Percentiles rank a stretch among this genome's conserved stretches.
Evolutionary conservation across 1,140 invertebrate species (phyloP).

Genomic region (Solenopsis invicta): DNA sequence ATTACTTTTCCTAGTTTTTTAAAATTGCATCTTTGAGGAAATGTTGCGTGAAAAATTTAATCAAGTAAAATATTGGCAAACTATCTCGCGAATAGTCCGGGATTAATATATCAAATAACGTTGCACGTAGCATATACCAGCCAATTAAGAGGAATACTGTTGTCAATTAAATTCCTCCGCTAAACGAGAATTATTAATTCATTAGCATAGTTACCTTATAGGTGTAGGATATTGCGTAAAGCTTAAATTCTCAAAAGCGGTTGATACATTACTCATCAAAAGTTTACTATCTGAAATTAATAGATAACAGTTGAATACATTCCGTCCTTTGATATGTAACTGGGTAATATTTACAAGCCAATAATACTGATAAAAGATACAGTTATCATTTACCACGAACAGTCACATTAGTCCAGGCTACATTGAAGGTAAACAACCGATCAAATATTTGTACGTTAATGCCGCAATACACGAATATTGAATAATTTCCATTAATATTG

Average conservation of each 20-base stretch:
- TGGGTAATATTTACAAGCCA: neutral
- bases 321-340: neutral
- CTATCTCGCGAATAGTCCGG: neutral
- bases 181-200: slow-evolving; percentile 1
- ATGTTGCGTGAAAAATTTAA: neutral
- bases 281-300: slow-evolving; percentile 15
- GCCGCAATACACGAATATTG: slow-evolving; percentile 12
- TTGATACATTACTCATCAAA: neutral
- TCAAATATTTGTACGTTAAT: slow-evolving; percentile 41
- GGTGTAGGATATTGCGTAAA: neutral
- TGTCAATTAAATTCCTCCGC: neutral
- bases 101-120: neutral
- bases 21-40: neutral
- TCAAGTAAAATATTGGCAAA: neutral
- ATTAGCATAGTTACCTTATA: neutral
- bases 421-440: slow-evolving; percentile 7
- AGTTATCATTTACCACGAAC: slow-evolving; percentile 15
- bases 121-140: neutral
- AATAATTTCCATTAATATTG: slow-evolving; percentile 13
- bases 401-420: neutral
- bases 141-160: neutral
- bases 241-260: neutral
- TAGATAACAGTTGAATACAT: slow-evolving; percentile 10
- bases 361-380: neutral
- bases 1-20: neutral